Conservation (phyloP, 2,113 vertebrate species). For the Cebidichthys violaceus region DNA sequence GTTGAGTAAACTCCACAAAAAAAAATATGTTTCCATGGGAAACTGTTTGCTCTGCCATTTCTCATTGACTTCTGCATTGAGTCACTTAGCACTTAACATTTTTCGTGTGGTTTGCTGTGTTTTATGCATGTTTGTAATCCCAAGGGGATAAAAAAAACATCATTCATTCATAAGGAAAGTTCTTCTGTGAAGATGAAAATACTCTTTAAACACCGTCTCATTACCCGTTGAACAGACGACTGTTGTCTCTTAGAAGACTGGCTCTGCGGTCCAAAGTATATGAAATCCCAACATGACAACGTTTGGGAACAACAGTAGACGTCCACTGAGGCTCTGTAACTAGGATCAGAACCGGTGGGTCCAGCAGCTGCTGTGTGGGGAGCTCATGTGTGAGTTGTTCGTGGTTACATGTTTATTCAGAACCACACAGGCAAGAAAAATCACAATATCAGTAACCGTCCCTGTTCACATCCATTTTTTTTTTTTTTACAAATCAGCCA, state of each 20-base stretch:
- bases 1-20: background rate
- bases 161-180: background rate
- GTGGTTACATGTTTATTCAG: background rate
- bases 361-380: background rate
- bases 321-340: background rate
- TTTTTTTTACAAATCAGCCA: background rate
- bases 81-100: background rate
- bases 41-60: background rate
- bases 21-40: background rate
- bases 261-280: too few relatives aligned
- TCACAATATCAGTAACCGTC: background rate
- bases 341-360: background rate
- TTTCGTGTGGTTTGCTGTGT: background rate
- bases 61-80: background rate
- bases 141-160: background rate
- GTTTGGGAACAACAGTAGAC: background rate
- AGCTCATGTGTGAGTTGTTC: background rate
- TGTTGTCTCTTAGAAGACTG: too few relatives aligned
- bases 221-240: background rate
- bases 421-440: background rate
- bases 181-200: background rate
- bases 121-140: background rate
- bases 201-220: background rate
- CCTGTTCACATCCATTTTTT: background rate
- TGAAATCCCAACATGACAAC: background rate